Evolutionary conservation across 1,140 invertebrate species (phyloP), one percentile per base, ranked within the genome.

Genomic region (Heliconius congener): DNA sequence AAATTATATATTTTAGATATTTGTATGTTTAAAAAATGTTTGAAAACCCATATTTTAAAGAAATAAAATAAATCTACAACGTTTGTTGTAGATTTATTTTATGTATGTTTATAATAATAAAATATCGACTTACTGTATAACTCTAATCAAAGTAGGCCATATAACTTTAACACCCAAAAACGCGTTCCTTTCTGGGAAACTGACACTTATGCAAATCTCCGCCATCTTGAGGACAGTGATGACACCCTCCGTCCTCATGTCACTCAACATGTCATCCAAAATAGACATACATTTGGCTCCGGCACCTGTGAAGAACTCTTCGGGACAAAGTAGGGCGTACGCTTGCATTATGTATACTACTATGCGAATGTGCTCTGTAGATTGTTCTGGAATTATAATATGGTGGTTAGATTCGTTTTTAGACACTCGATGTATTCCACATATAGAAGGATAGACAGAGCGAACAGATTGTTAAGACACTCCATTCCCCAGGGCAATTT

Each of bases 301-400:
- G 82, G 96, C 95, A 46, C 97, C 97, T 81, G 96, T 95, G 82
- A 98, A 95, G 88, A 98, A 98, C 83, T 97, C 96, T 87, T 96
- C 96, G 0, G 98, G 97, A 84, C 96, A 97, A 8, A 99, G 94
- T n/a, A 98, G 90, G 1, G 98, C 95, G 90, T 99, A 99, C 5
- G 97, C 97, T 89, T 98, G 96, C 84, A 97, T 97, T 86, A 99
- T 97, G 83, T 97, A 96, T 16, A 98, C 95, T 84, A 97, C 97
- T 39, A 96, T 95, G 80, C 96, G 95, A 3, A 99, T 94, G 90
- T 98, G 97, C 87, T 99, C 98, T 1, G 97, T 96, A 1, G 97
- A 97, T 88, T 96, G 95, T 92, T 98, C 98, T 97, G 90, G 18
- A 87, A 87, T 81, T 37, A 78, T 75, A 77, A 23, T 57, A 18